Evolutionary conservation across 2,113 vertebrate genomes (phyloP).

Genomic region (Benitochromis conjunctus): DNA sequence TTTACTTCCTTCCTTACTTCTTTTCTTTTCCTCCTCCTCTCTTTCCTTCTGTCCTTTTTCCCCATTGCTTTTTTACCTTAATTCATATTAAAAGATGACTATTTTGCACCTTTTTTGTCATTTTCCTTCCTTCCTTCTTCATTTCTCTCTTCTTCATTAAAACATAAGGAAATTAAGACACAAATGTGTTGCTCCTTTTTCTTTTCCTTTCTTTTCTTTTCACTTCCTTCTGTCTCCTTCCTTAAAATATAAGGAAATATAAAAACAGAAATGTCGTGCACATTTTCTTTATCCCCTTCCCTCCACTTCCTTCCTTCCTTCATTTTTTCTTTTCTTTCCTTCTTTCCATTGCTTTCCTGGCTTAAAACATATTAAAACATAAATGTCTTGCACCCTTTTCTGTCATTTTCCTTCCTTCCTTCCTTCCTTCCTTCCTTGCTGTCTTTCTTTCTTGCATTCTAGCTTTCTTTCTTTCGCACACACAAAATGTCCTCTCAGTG

Average conservation of each 20-base stretch:
- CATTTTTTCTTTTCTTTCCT: neutral
- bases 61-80: neutral
- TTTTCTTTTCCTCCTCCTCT: neutral
- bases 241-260: neutral
- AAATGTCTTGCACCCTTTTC: neutral
- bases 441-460: neutral
- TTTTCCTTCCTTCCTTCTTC: neutral
- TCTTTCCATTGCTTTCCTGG: neutral
- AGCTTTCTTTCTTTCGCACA: neutral
- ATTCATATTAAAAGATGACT: too few species aligned
- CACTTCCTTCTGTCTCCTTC: neutral
- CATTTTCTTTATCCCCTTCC: neutral
- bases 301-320: neutral
- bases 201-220: neutral
- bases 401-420: neutral
- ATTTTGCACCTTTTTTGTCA: too few species aligned
- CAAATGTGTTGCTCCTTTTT: neutral
- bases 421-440: neutral
- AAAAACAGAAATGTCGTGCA: neutral
- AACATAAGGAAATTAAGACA: neutral
- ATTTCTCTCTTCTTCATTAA: neutral
- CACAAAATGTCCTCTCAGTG: conserved; percentile 4
- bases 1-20: neutral
- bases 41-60: neutral
- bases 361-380: too few species aligned